These are phyloP conservation scores for Lycocerus yunnanus DNA, from an alignment of 2,888 invertebrate species.

Conservation along the genomic window DNA sequence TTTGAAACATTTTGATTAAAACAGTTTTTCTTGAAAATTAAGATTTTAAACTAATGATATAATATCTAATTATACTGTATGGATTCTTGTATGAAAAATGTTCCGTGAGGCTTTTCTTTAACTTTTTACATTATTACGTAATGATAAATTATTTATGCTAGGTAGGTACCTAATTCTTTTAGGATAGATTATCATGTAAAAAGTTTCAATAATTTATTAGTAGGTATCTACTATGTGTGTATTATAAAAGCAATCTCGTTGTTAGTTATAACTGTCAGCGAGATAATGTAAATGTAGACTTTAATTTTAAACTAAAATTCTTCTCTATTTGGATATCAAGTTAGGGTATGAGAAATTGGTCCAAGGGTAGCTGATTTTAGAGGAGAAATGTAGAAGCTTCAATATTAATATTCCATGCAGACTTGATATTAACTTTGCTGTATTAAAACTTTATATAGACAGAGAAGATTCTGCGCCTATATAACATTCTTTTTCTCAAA, in stretches of 20 bases:
- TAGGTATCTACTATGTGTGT: neutral
- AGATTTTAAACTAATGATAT: no score
- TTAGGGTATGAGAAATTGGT: conserved; percentile 31
- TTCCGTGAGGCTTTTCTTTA: no score
- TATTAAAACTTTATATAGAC: conserved; percentile 42
- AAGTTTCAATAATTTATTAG: neutral
- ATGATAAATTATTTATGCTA: neutral
- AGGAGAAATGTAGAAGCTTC: conserved; percentile 36
- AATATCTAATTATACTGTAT: no score
- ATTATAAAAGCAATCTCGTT: neutral
- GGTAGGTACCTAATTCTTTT: neutral
- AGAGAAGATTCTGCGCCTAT: conserved; percentile 32
- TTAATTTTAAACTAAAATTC: conserved; percentile 30
- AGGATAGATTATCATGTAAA: neutral
- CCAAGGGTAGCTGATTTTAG: conserved; percentile 33
- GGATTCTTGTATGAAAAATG: no score
- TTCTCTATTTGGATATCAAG: conserved; percentile 23
- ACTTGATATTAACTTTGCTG: conserved; percentile 42
- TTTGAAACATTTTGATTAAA: no score
- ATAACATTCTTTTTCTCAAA: conserved; percentile 29
- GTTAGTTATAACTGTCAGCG: neutral
- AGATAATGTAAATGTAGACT: conserved; percentile 23
- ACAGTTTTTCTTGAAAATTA: no score
- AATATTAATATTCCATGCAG: conserved; percentile 43
- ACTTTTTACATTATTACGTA: no score